Evolutionary conservation across 2,113 vertebrate genomes (phyloP).

Genomic region (Myanophis thanlyinensis): DNA sequence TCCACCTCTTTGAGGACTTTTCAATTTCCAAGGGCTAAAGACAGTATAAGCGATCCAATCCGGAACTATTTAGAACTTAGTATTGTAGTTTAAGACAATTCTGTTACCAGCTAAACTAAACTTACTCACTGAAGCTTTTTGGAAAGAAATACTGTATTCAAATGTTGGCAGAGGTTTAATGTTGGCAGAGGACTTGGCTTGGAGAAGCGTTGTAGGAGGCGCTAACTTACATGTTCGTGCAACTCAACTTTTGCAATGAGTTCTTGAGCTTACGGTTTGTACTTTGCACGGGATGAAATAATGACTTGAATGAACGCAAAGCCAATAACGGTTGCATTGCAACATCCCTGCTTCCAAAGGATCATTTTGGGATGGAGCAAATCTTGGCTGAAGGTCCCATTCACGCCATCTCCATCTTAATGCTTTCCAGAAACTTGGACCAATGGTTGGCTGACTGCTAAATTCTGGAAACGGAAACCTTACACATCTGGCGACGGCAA

Average conservation of each 20-base stretch:
- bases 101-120: neutral
- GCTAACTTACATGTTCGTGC: neutral
- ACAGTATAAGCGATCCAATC: neutral
- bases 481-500: neutral
- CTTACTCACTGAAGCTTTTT: neutral
- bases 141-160: neutral
- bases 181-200: rapidly evolving
- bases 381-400: neutral
- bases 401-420: neutral
- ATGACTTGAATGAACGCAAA: conserved; percentile 29
- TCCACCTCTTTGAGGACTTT: conserved; percentile 18
- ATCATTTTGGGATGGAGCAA: neutral
- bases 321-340: neutral
- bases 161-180: neutral
- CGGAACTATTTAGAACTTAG: neutral
- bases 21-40: neutral
- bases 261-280: conserved; percentile 19
- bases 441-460: neutral
- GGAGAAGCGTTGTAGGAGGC: neutral
- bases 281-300: conserved; percentile 32
- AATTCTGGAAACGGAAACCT: neutral
- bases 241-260: neutral
- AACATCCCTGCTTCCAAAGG: neutral
- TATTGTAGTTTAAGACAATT: neutral
- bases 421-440: neutral